These are phyloP conservation scores for Rhabdornis inornatus DNA, from an alignment of 2,113 vertebrate genomes.

Conservation along the genomic window DNA sequence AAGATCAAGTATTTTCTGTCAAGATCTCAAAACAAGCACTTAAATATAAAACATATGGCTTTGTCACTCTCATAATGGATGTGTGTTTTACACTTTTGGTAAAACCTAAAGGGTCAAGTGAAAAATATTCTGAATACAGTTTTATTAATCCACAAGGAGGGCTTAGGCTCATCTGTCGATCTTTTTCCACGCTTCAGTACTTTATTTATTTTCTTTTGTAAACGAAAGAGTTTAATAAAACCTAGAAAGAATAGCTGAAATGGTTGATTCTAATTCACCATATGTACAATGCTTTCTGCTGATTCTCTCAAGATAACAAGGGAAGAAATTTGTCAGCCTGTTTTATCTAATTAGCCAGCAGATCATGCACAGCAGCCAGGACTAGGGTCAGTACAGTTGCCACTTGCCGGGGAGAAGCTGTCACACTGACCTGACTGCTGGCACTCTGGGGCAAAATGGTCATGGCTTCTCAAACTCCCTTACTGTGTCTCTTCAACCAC, in stretches of 20 bases:
- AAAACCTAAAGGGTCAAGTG: not conserved
- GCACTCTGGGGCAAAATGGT: not conserved
- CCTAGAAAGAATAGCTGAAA: not conserved
- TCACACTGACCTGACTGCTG: not conserved
- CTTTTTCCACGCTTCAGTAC: not conserved
- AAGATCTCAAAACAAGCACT: not conserved
- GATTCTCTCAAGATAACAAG: not conserved
- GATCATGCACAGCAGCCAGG: not conserved
- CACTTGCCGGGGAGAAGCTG: not conserved
- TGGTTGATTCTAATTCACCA: not conserved
- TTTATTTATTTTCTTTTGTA: not conserved
- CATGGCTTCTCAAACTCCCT: not conserved
- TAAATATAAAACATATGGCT: not conserved
- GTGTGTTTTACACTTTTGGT: not conserved
- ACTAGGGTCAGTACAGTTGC: not conserved
- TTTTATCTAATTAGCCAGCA: conserved; percentile 24
- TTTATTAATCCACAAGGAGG: not conserved
- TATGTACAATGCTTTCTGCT: not conserved
- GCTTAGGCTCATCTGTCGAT: not conserved
- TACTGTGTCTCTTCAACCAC: not conserved
- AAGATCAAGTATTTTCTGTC: not conserved
- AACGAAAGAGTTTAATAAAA: not conserved
- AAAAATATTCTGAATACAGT: not conserved
- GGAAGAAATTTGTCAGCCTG: not conserved
- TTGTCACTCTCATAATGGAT: not conserved